Evolutionary conservation across 2,888 invertebrate species (phyloP), one percentile per base, ranked within the genome.

Genomic region (Drosophila seclusa): DNA sequence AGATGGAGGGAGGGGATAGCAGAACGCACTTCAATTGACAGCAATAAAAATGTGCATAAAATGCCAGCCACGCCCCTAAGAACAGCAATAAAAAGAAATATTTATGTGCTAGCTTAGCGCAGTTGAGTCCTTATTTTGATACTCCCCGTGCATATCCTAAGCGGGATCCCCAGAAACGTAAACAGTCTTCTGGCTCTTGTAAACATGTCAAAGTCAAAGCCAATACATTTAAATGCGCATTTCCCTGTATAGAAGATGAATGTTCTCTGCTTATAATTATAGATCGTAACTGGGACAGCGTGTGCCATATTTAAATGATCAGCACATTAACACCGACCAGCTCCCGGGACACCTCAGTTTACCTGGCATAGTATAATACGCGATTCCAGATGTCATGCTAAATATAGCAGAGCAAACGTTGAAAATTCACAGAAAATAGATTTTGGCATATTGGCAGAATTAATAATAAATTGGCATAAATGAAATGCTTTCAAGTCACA

Each of bases 401-500:
- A 65, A 82, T 74, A 82, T 84, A 84, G 80, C 58, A 1, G 8
- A 34, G 65, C 40, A 63, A 69, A 76, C 73, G 57, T 72, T 67
- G 27, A 64, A 81, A 70, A 71, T 72, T 75, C 65, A 67, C 29
- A 80, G 83, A 80, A 85, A 89, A 85, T 85, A 86, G 83, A 89
- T 72, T 72, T 75, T 71, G 52, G 67, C 78, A 71, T 71, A 70
- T 76, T 74, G 80, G 65, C 53, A 66, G 60, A 68, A 83, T 83
- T 82, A 88, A 65, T 76, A 81, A 81, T 72, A 74, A 80, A 75
- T 73, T 53, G 42, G 52, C 29, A 54, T 63, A 77, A 69, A 36
- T 67, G 58, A 73, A 78, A 76, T 72, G 82, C 77, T 87, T 80
- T 69, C 70, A 65, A 66, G 63, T 36, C 65, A 63, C 24, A 45